phyloP scores from a whole-genome alignment of 1,140 invertebrate species.

The Globodera rostochiensis region DNA sequence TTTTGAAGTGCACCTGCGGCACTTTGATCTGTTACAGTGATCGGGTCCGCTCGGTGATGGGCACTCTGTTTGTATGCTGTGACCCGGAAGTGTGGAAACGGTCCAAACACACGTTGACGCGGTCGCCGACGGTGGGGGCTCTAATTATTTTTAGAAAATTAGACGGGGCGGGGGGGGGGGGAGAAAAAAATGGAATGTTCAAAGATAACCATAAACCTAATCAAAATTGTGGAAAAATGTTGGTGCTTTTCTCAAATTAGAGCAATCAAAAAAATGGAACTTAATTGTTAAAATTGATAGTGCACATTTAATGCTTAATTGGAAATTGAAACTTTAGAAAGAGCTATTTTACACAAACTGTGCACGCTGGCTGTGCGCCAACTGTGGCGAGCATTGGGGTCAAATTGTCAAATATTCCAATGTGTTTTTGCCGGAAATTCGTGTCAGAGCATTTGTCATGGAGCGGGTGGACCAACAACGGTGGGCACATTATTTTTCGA shows the following conservation, averaged over 20 bases:
- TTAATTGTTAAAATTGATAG: neutral
- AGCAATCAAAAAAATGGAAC: neutral
- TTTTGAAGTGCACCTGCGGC: constrained; percentile 25
- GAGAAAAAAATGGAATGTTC: neutral
- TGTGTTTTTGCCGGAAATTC: constrained; percentile 27
- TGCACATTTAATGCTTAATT: no score
- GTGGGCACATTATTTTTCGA: neutral
- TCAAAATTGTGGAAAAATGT: no score
- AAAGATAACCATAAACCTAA: no score
- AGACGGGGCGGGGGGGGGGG: no score
- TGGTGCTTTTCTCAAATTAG: no score
- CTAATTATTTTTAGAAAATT: no score
- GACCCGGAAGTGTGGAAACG: constrained; percentile 34
- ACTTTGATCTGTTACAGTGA: constrained; percentile 37
- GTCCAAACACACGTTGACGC: constrained; percentile 12
- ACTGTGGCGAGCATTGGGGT: constrained; percentile 31
- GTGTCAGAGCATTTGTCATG: constrained; percentile 18
- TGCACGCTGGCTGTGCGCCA: constrained; percentile 34
- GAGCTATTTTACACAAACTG: constrained; percentile 36
- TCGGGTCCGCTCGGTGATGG: constrained; percentile 29
- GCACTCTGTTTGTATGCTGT: constrained; percentile 37
- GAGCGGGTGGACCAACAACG: constrained; percentile 22
- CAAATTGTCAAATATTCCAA: constrained; percentile 45
- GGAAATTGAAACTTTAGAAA: constrained; percentile 15
- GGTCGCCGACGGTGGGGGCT: constrained; percentile 26